Base-by-base conservation (phyloP, 2,113 vertebrate species). In the Lipotes vexillifer region DNA sequence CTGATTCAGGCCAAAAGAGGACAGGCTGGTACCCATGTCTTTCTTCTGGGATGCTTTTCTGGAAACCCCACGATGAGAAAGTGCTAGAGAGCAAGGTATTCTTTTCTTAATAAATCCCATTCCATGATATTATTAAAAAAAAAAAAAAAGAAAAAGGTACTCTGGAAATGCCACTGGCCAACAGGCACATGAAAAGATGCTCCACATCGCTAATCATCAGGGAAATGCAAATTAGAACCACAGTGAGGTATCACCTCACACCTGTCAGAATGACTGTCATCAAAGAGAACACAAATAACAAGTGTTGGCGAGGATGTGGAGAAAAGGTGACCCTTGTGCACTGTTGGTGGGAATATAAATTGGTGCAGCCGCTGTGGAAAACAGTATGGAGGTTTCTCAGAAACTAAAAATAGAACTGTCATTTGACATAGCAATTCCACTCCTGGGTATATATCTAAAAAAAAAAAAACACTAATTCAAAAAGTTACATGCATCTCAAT, bases 41-140 rank as follows among this genome's bases (percentile, higher is more conserved):
- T 96, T 98, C 96, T 98, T 92, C 90, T 66, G 88, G 88, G 85
- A 0, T 96, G 97, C 96, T 97, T 97, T 96, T 97, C 55, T 94
- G 97, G 98, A 98, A 98, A 98, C 92, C 68, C 41, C 20, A 20
- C 25, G 88, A 96, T 97, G 97, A 97, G 89, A 93, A 68, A 92
- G 92, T 95, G 90, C 92, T 95, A 95, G 97, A 96, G 9, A 93
- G 68, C 68, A 93, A 80, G 59, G 92, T 46, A 41, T 38, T 38
- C 29, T 61, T 94, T 94, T 52, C 41, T 55, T 63, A 72, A 23
- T 66, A 85, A 71, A 65, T 46, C 33, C 27, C 27, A 6, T 61
- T 25, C 21, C 17, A 12, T 23, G 17, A 29, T 66, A 68, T 86
- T 49, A 74, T 61, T 75, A 5, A 41, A 41, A 41, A 41, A 41